Evolutionary conservation across 2,888 invertebrate genomes (phyloP), one percentile per base, ranked within the genome.

Genomic region (Cabera pusaria): DNA sequence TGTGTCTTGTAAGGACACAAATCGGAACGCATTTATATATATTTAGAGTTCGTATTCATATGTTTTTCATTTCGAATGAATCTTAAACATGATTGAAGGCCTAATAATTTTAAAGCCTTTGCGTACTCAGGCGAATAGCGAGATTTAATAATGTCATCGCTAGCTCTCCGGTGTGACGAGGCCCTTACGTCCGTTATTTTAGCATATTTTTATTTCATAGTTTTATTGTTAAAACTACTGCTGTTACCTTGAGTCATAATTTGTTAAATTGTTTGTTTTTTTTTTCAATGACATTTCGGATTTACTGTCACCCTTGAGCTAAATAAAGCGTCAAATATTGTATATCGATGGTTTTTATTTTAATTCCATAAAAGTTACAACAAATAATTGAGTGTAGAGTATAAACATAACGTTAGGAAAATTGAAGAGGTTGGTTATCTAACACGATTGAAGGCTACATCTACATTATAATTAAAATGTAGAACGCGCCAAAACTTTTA

Each of bases 171-270:
- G 20, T 39, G 41, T 34, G 23, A 18, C 28, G 18, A 35, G 33
- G 28, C 32, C 28, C 40, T 36, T 45, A 42, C 53, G 55, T 56
- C 53, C 57, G 52, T 54, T 78, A 81, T 83, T 84, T 72, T 72
- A 71, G 64, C 75, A 73, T 84, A 83, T 77, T 83, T 79, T 77
- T 83, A 84, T 78, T 69, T 69, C 82, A 78, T 84, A 78, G 82
- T 84, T 86, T 85, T 84, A 74, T 70, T 79, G 79, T 85, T 85
- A 78, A 84, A 86, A 84, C 86, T 85, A 79, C 79, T 69, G 68
- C 81, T 81, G 83, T 88, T 88, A 87, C 85, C 84, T 81, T 83
- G 81, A 86, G 87, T 87, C 87, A 86, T 81, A 77, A 84, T 81
- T 87, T 87, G 87, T 87, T 88, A 60, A 86, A 83, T 82, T 76